Evolutionary conservation across 2,113 vertebrate genomes (phyloP).

Genomic region (Misgurnus mizolepis): DNA sequence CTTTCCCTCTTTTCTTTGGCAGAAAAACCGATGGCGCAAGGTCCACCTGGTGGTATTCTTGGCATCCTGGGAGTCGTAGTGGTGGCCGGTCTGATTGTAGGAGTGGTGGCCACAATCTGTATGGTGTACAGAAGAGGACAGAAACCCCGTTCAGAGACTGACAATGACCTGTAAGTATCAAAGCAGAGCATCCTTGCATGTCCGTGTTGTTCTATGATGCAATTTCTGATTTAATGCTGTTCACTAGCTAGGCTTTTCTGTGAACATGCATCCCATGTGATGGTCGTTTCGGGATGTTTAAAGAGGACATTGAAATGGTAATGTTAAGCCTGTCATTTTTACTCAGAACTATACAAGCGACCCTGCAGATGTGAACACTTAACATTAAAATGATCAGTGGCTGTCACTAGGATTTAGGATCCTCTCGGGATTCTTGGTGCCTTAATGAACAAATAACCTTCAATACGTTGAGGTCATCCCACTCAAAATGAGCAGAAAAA

Average conservation of each 20-base stretch:
- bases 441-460: not conserved
- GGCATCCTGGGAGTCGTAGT: constrained; percentile 82
- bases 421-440: not conserved
- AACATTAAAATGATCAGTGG: not conserved
- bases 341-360: not conserved
- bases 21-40: constrained; percentile 86
- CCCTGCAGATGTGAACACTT: not conserved
- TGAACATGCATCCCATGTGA: no score
- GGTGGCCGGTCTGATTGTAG: constrained; percentile 77
- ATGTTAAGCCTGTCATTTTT: not conserved
- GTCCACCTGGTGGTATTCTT: constrained; percentile 78
- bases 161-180: constrained; percentile 85
- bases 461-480: constrained; percentile 29
- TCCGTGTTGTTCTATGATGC: no score
- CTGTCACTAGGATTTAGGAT: not conserved
- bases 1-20: constrained; percentile 59
- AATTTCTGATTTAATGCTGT: no score
- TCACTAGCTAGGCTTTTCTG: no score
- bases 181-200: not conserved
- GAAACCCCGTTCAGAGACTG: constrained; percentile 72
- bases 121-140: constrained; percentile 81
- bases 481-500: constrained; percentile 9
- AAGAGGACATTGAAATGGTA: not conserved
- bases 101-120: constrained; percentile 78
- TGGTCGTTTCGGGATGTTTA: not conserved